Conservation (phyloP, 2,113 vertebrate genomes). For the Campylomormyrus numenius region DNA sequence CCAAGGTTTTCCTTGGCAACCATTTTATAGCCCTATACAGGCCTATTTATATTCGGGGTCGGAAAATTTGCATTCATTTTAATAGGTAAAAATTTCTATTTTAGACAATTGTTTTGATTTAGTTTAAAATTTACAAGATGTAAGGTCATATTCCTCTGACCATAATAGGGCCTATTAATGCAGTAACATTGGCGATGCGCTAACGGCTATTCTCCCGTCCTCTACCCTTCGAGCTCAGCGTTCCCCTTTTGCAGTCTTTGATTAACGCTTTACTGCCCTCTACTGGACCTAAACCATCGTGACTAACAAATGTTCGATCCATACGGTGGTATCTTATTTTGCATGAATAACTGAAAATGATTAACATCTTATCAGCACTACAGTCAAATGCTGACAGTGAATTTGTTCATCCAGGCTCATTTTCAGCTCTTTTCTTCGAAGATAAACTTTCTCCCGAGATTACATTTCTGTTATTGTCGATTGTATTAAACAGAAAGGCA, state of each 20-base stretch:
- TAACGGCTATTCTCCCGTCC: background rate
- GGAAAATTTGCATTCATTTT: background rate
- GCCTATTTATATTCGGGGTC: background rate
- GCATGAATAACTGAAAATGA: background rate
- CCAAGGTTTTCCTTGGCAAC: background rate
- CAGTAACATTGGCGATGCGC: background rate
- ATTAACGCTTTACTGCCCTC: conserved; percentile 2
- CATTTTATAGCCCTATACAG: background rate
- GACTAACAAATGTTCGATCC: background rate
- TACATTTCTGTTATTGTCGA: background rate
- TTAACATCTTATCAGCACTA: background rate
- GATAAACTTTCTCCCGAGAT: background rate
- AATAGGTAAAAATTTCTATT: background rate
- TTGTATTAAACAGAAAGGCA: background rate
- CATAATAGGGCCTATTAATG: background rate
- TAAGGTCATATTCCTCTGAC: background rate
- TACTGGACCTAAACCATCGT: background rate
- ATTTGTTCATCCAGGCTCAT: background rate
- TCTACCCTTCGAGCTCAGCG: background rate
- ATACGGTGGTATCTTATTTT: background rate
- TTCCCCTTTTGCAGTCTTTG: background rate
- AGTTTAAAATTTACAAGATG: background rate
- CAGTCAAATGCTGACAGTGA: background rate
- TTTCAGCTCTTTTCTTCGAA: background rate
- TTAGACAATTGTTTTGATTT: background rate